Evolutionary conservation across 2,113 vertebrate genomes (phyloP).

Genomic region (Sakesphorus luctuosus): DNA sequence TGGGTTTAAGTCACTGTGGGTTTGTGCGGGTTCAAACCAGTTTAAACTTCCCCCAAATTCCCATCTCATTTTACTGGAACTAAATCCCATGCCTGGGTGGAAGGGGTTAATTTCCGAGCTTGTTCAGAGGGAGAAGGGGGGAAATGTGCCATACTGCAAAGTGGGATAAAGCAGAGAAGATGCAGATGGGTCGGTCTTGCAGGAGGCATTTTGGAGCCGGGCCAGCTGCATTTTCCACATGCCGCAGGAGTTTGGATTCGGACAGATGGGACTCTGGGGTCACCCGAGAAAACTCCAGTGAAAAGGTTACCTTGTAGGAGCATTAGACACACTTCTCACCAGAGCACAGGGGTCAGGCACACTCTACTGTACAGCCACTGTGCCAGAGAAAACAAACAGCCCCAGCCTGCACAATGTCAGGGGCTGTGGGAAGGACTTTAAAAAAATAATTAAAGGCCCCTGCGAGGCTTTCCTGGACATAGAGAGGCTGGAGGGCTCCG

Average conservation of each 20-base stretch:
- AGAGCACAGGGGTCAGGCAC: slow-evolving; percentile 8
- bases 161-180: slow-evolving; percentile 20
- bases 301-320: slow-evolving; percentile 43
- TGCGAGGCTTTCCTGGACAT: background rate
- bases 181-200: slow-evolving; percentile 42
- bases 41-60: background rate
- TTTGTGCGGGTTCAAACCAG: background rate
- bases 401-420: background rate
- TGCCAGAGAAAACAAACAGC: slow-evolving; percentile 48
- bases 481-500: background rate
- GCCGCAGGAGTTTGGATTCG: slow-evolving; percentile 16
- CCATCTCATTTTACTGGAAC: background rate
- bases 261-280: slow-evolving; percentile 52
- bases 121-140: background rate
- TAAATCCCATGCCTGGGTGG: background rate
- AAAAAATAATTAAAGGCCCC: slow-evolving; percentile 28
- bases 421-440: slow-evolving; percentile 35
- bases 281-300: slow-evolving; percentile 1
- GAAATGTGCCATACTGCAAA: slow-evolving; percentile 28
- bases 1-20: background rate
- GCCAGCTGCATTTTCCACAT: slow-evolving; percentile 52
- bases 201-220: slow-evolving; percentile 14
- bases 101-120: slow-evolving; percentile 8
- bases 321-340: background rate
- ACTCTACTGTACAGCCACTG: slow-evolving; percentile 1